Percentiles rank a stretch among this genome's conserved stretches.
Evolutionary conservation across 2,113 vertebrate genomes (phyloP).

Genomic region (Hoplias malabaricus): DNA sequence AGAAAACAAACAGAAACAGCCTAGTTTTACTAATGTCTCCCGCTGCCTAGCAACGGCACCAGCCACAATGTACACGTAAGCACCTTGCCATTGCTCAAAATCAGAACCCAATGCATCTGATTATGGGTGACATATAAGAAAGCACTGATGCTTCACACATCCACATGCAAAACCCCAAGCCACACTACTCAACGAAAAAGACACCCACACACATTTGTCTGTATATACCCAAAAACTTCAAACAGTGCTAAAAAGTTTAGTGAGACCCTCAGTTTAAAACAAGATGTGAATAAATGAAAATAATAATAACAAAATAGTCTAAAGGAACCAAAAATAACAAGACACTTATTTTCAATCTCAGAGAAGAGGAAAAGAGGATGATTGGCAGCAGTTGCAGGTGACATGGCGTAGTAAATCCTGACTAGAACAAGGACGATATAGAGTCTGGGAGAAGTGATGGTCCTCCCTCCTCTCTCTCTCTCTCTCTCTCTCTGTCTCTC

Average conservation of each 20-base stretch:
- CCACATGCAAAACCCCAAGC: constrained; percentile 32
- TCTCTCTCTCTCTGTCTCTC: constrained; percentile 49
- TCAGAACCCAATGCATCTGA: constrained; percentile 26
- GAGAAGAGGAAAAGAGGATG: constrained; percentile 58
- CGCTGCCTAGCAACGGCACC: constrained; percentile 45
- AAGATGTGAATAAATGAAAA: background rate
- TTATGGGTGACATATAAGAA: constrained; percentile 11
- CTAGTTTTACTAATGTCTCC: constrained; percentile 50
- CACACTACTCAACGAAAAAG: background rate
- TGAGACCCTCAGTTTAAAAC: background rate
- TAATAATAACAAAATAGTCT: background rate
- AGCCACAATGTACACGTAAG: constrained; percentile 25
- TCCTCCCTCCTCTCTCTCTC: constrained; percentile 49
- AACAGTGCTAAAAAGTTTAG: background rate
- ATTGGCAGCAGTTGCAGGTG: constrained; percentile 55
- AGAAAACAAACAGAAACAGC: constrained; percentile 59
- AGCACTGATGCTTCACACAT: background rate
- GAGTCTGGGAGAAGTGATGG: constrained; percentile 38
- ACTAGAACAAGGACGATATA: constrained; percentile 46
- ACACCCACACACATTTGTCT: background rate
- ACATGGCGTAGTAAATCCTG: constrained; percentile 59
- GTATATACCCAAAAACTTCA: background rate
- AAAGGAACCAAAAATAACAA: background rate
- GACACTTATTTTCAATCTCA: constrained; percentile 43
- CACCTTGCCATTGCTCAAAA: constrained; percentile 30